Conservation (phyloP, 1,140 invertebrate genomes). For the Micrasema longulum region DNA sequence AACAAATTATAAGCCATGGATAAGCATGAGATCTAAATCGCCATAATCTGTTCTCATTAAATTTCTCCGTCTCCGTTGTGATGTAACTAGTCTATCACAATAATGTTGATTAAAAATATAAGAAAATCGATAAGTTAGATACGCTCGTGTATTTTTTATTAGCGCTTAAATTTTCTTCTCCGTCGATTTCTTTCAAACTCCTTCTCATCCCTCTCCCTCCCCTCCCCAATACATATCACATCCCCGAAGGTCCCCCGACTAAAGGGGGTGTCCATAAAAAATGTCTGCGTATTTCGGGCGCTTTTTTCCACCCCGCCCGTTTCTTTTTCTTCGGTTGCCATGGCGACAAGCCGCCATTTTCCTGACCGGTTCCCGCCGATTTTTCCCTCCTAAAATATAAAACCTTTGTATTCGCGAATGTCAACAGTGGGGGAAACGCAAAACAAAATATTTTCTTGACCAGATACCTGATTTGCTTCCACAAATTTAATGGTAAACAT, state of each 20-base stretch:
- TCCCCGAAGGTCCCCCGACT: neutral
- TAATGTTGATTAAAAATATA: too few relatives aligned
- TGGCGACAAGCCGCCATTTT: conserved; percentile 39
- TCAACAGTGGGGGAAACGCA: conserved; percentile 20
- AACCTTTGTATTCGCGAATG: conserved; percentile 23
- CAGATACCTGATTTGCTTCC: neutral
- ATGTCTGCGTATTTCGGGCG: conserved; percentile 45
- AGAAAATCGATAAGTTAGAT: too few relatives aligned
- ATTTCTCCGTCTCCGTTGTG: too few relatives aligned
- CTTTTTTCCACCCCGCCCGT: conserved; percentile 44
- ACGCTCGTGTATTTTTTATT: conserved; percentile 6
- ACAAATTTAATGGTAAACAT: too few relatives aligned
- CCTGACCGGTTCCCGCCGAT: conserved; percentile 38
- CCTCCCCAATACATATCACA: neutral
- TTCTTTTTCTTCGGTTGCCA: conserved; percentile 42
- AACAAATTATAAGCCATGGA: too few relatives aligned
- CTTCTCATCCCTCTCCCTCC: neutral
- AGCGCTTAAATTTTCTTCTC: conserved; percentile 12
- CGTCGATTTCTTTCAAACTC: neutral
- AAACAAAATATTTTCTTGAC: neutral
- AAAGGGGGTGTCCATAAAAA: conserved; percentile 42
- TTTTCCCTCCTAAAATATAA: conserved; percentile 42
- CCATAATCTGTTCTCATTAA: too few relatives aligned
- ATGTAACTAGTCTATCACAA: too few relatives aligned
- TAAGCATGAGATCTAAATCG: too few relatives aligned